A percentile compares a stretch with the other conserved stretches of the same genome.
These are phyloP conservation scores for Psophia crepitans DNA, from an alignment of 2,113 vertebrate species.

Conservation along the genomic window DNA sequence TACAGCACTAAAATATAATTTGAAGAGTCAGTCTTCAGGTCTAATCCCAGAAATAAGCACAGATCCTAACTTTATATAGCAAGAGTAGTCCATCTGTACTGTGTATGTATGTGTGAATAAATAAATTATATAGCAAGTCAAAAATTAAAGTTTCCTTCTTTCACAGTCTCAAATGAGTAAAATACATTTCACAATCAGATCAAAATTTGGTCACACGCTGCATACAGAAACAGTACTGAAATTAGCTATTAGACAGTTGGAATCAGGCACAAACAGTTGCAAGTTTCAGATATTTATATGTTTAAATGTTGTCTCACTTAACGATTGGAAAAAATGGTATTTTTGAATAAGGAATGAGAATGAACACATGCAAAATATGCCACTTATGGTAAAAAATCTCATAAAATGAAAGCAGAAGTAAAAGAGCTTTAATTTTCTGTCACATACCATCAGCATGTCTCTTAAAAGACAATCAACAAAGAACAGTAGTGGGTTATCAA, in stretches of 20 bases:
- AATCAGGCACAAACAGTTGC: not conserved
- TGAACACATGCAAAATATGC: not conserved
- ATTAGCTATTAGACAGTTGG: not conserved
- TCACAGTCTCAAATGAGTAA: not conserved
- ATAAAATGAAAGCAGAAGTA: not conserved
- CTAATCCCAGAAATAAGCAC: not conserved
- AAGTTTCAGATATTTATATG: not conserved
- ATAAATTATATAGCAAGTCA: not conserved
- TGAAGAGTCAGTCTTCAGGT: not conserved
- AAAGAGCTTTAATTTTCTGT: not conserved
- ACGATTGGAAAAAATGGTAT: not conserved
- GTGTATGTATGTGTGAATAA: not conserved
- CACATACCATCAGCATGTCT: not conserved
- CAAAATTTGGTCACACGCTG: not conserved
- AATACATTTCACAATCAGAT: not conserved
- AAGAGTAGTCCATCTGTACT: not conserved
- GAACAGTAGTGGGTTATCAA: not conserved
- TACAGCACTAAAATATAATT: not conserved
- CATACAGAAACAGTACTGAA: not conserved
- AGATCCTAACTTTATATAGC: not conserved
- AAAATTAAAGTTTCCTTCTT: not conserved
- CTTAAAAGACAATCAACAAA: not conserved
- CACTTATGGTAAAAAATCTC: not conserved
- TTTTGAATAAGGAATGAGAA: not conserved
- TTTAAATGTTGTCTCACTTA: not conserved